Evolutionary conservation across 2,888 invertebrate genomes (phyloP).

Genomic region (Epistrophe eligans): DNA sequence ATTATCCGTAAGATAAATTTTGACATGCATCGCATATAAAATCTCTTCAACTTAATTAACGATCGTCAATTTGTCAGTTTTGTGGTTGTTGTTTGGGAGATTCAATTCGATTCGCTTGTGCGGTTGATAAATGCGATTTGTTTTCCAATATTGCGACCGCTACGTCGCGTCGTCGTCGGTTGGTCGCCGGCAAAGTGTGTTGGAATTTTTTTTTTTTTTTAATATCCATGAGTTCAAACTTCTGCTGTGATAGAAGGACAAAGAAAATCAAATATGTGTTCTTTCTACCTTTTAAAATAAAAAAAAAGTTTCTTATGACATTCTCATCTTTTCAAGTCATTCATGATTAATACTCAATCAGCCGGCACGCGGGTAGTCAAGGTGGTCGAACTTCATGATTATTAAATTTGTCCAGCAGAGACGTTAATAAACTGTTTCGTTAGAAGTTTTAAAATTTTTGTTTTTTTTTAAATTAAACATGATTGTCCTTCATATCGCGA

Average conservation of each 20-base stretch:
- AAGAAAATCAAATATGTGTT: conserved; percentile 8
- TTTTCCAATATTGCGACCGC: conserved; percentile 49
- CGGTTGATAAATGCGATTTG: conserved; percentile 67
- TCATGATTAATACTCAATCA: conserved; percentile 50
- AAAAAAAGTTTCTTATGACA: background rate
- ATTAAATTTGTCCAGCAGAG: background rate
- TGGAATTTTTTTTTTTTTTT: conserved; percentile 1
- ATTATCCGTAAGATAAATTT: conserved; percentile 66
- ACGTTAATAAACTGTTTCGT: conserved; percentile 16
- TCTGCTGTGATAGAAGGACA: conserved; percentile 54
- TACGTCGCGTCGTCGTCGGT: background rate
- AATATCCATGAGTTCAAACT: background rate
- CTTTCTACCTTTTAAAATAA: background rate
- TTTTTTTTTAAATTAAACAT: background rate
- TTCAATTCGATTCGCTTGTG: conserved; percentile 54
- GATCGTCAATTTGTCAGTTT: conserved; percentile 74
- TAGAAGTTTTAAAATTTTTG: conserved; percentile 9
- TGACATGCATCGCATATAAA: conserved; percentile 68
- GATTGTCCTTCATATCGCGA: background rate
- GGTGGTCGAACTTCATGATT: conserved; percentile 19
- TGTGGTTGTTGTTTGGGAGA: conserved; percentile 39
- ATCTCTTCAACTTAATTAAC: conserved; percentile 76
- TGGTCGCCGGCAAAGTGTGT: conserved; percentile 10
- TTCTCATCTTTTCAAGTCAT: conserved; percentile 24
- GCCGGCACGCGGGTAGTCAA: conserved; percentile 28